Conservation (phyloP, 2,113 vertebrate genomes). For the Ariopsis seemanni region DNA sequence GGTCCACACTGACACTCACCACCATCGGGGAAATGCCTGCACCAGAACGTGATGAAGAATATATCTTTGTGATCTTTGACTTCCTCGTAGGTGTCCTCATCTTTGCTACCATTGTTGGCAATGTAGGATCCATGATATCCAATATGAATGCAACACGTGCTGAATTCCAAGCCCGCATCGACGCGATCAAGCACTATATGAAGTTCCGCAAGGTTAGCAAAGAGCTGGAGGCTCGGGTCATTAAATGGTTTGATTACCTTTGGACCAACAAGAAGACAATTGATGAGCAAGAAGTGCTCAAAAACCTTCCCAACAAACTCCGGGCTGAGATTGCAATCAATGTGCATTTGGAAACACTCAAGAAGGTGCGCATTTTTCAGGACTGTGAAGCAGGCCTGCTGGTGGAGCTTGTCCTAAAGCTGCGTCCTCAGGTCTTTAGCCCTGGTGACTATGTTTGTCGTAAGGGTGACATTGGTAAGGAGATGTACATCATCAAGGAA, state of each 20-base stretch:
- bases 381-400: conserved; percentile 92
- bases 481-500: conserved; percentile 99
- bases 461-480: conserved; percentile 94
- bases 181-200: conserved; percentile 95
- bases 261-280: conserved; percentile 94
- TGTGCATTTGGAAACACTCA: conserved; percentile 91
- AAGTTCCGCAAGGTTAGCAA: conserved; percentile 94
- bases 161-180: conserved; percentile 87
- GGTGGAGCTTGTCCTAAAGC: conserved; percentile 92
- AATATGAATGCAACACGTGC: conserved; percentile 94
- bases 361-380: conserved; percentile 95
- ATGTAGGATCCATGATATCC: conserved; percentile 95
- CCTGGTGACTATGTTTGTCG: conserved; percentile 93
- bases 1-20: conserved; percentile 94
- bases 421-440: conserved; percentile 91
- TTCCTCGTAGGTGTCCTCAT: conserved; percentile 94
- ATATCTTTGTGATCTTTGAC: conserved; percentile 93
- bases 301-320: conserved; percentile 89
- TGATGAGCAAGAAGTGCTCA: conserved; percentile 89
- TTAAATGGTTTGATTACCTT: conserved; percentile 95
- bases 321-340: conserved; percentile 96
- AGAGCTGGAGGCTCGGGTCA: conserved; percentile 89
- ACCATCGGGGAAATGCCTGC: conserved; percentile 95
- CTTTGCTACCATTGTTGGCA: conserved; percentile 96
- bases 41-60: conserved; percentile 89